A percentile compares a stretch with the other conserved stretches of the same genome.
These are phyloP conservation scores for Aegithalos caudatus DNA, from an alignment of 2,113 vertebrate species.

Conservation along the genomic window DNA sequence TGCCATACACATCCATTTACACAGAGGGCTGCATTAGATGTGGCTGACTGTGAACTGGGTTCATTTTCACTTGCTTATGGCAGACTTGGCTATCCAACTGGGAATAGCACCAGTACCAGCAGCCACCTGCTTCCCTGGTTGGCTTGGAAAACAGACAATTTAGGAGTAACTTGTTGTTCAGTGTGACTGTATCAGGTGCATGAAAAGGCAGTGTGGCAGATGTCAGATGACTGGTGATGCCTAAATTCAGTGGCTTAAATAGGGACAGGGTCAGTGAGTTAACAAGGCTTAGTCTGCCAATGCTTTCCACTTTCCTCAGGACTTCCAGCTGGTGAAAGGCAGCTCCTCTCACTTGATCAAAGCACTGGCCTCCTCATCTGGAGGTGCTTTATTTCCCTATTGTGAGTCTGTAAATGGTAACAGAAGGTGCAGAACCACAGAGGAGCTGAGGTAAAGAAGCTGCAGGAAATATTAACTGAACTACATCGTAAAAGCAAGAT, in stretches of 20 bases:
- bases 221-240: neutral
- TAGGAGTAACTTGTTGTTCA: neutral
- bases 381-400: neutral
- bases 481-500: neutral
- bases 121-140: neutral
- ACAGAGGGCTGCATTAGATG: neutral
- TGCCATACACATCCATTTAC: neutral
- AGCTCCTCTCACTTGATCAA: neutral
- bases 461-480: slow-evolving; percentile 18
- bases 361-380: neutral
- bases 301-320: neutral
- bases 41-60: neutral
- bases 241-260: neutral
- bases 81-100: neutral
- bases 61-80: neutral
- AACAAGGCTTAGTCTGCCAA: neutral
- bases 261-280: neutral
- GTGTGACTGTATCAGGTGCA: neutral
- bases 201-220: neutral
- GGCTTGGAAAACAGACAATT: neutral
- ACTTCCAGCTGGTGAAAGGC: neutral
- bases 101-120: fast-evolving
- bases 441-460: neutral
- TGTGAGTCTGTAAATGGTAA: neutral
- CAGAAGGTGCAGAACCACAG: neutral